A percentile compares a stretch with the other conserved stretches of the same genome.
Conservation (phyloP, 2,888 invertebrate species). For the Rhagophthalmus giganteus region DNA sequence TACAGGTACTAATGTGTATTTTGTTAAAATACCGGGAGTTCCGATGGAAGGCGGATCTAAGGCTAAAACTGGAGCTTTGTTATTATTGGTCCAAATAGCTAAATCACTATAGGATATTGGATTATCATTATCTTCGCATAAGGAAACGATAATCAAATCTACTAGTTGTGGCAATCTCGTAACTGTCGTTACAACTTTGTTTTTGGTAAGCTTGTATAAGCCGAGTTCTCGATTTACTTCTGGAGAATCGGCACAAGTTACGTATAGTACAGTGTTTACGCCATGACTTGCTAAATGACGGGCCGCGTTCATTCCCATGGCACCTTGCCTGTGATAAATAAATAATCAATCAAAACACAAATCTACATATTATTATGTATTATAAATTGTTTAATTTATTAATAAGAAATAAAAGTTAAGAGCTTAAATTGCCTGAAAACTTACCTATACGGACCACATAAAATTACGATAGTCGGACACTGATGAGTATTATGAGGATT, state of each 20-base stretch:
- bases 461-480: constrained; percentile 77
- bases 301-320: constrained; percentile 74
- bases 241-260: constrained; percentile 46
- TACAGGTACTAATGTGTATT: constrained; percentile 72
- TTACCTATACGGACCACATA: constrained; percentile 70
- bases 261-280: constrained; percentile 65
- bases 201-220: constrained; percentile 68
- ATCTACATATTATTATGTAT: not conserved
- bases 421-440: constrained; percentile 3
- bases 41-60: constrained; percentile 76
- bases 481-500: constrained; percentile 89
- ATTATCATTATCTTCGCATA: constrained; percentile 56
- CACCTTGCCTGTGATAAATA: constrained; percentile 55
- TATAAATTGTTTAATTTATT: too few relatives aligned
- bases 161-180: constrained; percentile 56
- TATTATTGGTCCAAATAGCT: constrained; percentile 70
- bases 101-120: constrained; percentile 58
- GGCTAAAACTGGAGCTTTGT: constrained; percentile 72
- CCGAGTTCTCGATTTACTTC: constrained; percentile 65
- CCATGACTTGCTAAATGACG: constrained; percentile 84
- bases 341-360: not conserved
- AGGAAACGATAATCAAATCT: constrained; percentile 62
- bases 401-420: too few relatives aligned
- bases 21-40: constrained; percentile 62
- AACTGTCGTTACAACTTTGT: constrained; percentile 60